Evolutionary conservation across 2,888 invertebrate genomes (phyloP).

Genomic region (Carpatolechia fugitivella): DNA sequence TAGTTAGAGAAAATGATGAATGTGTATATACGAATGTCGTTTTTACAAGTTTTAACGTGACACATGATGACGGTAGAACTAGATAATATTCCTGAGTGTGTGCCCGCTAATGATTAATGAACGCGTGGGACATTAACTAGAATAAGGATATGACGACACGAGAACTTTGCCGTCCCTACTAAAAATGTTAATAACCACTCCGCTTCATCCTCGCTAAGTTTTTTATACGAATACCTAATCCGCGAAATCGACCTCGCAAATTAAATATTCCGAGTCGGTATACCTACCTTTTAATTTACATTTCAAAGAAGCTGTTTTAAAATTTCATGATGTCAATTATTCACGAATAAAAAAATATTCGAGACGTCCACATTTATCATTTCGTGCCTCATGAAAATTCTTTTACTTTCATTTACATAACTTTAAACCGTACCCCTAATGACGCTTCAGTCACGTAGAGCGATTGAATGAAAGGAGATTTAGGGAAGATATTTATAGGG

Average conservation of each 20-base stretch:
- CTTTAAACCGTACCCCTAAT: conserved; percentile 9
- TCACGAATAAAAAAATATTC: conserved; percentile 8
- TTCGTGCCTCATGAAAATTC: conserved; percentile 6
- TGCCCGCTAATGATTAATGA: conserved; percentile 22
- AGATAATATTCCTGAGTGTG: conserved; percentile 6
- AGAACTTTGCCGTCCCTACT: conserved; percentile 5
- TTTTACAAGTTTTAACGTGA: not conserved
- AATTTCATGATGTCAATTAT: conserved; percentile 15
- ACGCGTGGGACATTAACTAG: conserved; percentile 21
- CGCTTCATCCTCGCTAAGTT: not conserved
- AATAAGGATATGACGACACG: conserved; percentile 22
- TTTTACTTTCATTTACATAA: conserved; percentile 6
- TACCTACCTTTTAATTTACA: conserved; percentile 13
- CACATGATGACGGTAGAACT: conserved; percentile 1
- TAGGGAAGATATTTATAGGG: conserved; percentile 14
- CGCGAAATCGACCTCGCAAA: conserved; percentile 10
- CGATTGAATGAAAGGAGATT: conserved; percentile 14
- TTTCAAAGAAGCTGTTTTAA: conserved; percentile 10
- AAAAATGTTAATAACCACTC: conserved; percentile 13
- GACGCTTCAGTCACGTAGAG: conserved; percentile 13
- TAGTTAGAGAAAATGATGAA: no score
- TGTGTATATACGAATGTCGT: not conserved
- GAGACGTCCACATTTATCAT: not conserved
- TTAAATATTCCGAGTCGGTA: conserved; percentile 13
- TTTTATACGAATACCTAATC: conserved; percentile 6